These are phyloP conservation scores for Pyrocephalus nanus DNA, from an alignment of 2,797 vertebrate genomes.

Conservation along the genomic window DNA sequence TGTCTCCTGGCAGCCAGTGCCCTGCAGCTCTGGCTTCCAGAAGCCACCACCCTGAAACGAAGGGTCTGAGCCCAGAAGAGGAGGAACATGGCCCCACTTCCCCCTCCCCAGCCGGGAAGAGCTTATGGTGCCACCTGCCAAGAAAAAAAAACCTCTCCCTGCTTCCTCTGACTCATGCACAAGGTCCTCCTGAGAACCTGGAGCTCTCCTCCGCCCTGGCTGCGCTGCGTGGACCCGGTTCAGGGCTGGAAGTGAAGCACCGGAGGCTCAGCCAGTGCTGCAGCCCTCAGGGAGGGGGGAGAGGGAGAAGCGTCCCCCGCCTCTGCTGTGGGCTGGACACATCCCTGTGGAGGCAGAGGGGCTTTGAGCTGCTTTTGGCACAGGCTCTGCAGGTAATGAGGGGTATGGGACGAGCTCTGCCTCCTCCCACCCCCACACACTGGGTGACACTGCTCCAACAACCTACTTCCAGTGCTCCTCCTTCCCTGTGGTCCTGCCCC, in stretches of 20 bases:
- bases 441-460: not conserved
- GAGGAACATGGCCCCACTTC: not conserved
- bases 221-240: not conserved
- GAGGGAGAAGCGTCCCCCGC: not conserved
- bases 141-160: slow-evolving; percentile 22
- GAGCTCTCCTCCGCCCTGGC: not conserved
- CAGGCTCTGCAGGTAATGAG: not conserved
- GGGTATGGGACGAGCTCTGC: not conserved
- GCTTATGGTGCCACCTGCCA: slow-evolving; percentile 30
- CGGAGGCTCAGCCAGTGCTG: not conserved
- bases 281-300: not conserved
- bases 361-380: not conserved
- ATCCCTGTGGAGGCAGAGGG: not conserved
- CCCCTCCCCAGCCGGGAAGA: not conserved
- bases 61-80: slow-evolving; percentile 6
- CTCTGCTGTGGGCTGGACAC: not conserved
- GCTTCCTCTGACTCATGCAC: slow-evolving; percentile 28
- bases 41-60: not conserved
- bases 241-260: slow-evolving; percentile 22
- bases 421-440: not conserved
- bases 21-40: not conserved
- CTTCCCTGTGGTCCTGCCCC: not conserved
- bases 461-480: not conserved
- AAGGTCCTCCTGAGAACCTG: slow-evolving; percentile 34
- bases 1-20: not conserved